These are phyloP conservation scores for Xenopus borealis DNA, from an alignment of 2,113 vertebrate genomes.

Conservation along the genomic window DNA sequence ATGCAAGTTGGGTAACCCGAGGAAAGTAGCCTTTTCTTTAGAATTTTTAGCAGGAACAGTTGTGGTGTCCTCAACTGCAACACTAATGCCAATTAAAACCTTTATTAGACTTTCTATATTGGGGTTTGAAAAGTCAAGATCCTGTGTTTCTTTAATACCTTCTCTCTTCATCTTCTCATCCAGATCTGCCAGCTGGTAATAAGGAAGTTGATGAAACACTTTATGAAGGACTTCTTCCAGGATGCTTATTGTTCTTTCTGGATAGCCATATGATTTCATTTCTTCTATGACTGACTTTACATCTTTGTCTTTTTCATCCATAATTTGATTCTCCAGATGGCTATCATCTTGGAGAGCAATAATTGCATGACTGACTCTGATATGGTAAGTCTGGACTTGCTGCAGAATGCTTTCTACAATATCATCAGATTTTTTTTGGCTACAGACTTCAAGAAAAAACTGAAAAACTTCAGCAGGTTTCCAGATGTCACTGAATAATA, in stretches of 20 bases:
- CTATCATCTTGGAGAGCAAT: not conserved
- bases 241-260: not conserved
- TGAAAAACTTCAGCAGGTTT: not conserved
- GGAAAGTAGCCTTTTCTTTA: constrained; percentile 45
- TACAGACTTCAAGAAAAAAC: constrained; percentile 1
- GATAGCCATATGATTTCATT: not conserved
- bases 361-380: not conserved
- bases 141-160: constrained; percentile 4
- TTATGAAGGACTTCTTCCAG: not conserved
- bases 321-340: not conserved
- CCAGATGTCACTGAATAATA: constrained; percentile 5
- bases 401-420: not conserved
- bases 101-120: constrained; percentile 24
- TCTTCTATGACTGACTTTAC: constrained; percentile 6
- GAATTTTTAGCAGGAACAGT: not conserved
- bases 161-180: not conserved
- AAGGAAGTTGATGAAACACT: not conserved
- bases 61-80: constrained; percentile 48
- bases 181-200: not conserved
- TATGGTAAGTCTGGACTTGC: constrained; percentile 1
- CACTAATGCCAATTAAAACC: constrained; percentile 31
- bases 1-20: constrained; percentile 47
- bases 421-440: not conserved
- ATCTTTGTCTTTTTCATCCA: constrained; percentile 11
- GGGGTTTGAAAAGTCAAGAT: constrained; percentile 39